Evolutionary conservation across 2,888 invertebrate genomes (phyloP), one percentile per base, ranked within the genome.

Genomic region (Drosophila aldrichi): DNA sequence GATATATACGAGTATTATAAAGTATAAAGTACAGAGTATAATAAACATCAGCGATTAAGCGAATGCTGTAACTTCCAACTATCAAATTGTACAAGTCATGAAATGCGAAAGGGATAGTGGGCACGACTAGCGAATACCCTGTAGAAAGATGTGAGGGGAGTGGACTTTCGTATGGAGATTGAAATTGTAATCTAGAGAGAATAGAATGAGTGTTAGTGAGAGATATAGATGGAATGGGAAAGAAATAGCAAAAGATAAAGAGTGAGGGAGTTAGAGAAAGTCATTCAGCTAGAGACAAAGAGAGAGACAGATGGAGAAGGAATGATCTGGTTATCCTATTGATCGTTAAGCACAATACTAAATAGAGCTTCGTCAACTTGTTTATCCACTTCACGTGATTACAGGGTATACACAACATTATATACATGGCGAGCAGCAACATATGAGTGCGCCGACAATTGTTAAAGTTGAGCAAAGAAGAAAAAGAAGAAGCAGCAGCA

Each of bases 1-100:
- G 51, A 68, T 43, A 46, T 43, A 46, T 49, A 48, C 57, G 69
- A 57, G 74, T 78, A 64, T 70, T 77, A 77, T 74, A 81, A 70
- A 65, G 73, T 70, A 81, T 73, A 82, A 79, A 84, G 82, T 78
- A 87, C 75, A 76, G 73, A 75, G 82, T 82, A 84, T 84, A 87
- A 84, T 84, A 87, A 84, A 82, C 82, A 76, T 78, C 69, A 85
- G 59, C 88, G 88, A 87, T 84, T 82, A 88, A 87, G 65, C 73
- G 79, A 77, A 78, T 67, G 77, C 61, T 74, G 77, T 77, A 64
- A 72, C 58, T 51, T 64, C 62, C 82, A 83, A 74, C 75, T 64
- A 75, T 72, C 68, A 70, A 70, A 79, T 63, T 70, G 61, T 67
- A 81, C 59, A 54, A 25, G 49, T n/a, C 46, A 40, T 18, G n/a